These are phyloP conservation scores for Drosophila rufa DNA, from an alignment of 1,140 invertebrate genomes.

Conservation along the genomic window DNA sequence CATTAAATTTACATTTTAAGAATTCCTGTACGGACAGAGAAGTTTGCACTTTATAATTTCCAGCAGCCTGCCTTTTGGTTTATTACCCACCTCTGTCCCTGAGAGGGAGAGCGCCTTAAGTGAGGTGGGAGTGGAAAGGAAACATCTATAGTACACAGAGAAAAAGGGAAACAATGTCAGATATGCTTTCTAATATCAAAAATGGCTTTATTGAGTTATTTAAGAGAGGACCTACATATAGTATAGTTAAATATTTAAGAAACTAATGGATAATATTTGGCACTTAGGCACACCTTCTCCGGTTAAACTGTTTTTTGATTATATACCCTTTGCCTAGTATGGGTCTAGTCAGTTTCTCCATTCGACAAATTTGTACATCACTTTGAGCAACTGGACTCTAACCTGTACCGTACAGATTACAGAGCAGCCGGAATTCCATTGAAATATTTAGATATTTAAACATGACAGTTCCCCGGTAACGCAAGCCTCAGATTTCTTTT, in stretches of 20 bases:
- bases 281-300: too few relatives aligned
- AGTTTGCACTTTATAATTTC: slow-evolving; percentile 76
- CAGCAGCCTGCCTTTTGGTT: slow-evolving; percentile 61
- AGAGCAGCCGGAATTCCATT: neutral
- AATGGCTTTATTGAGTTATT: neutral
- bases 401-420: neutral
- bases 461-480: neutral
- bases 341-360: neutral
- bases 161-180: slow-evolving; percentile 1
- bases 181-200: neutral
- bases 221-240: too few relatives aligned
- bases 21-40: slow-evolving; percentile 59
- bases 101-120: slow-evolving; percentile 3
- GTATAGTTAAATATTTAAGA: neutral
- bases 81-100: slow-evolving; percentile 52
- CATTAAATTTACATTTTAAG: slow-evolving; percentile 83
- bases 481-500: neutral
- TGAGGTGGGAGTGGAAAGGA: neutral
- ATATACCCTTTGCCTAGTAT: neutral
- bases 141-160: slow-evolving; percentile 10
- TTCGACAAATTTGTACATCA: neutral
- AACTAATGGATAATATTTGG: neutral
- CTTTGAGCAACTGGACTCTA: neutral
- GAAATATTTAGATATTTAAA: neutral
- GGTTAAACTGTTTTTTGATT: neutral